phyloP scores from a whole-genome alignment of 2,888 invertebrate genomes.

The Esperia sulphurella region DNA sequence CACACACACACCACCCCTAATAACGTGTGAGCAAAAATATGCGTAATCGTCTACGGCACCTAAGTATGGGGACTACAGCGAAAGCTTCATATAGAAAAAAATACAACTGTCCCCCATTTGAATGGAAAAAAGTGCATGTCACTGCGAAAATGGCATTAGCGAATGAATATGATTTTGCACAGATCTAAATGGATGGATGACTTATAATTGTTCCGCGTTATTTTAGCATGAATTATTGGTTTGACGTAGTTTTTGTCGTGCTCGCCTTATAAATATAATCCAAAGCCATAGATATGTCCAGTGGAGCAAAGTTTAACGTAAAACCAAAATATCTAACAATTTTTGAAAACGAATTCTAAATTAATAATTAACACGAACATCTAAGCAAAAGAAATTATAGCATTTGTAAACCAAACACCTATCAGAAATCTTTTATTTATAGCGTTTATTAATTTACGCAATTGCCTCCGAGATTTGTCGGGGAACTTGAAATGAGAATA shows the following conservation, averaged over 20 bases:
- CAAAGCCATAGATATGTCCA: neutral
- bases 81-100: constrained; percentile 64
- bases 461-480: constrained; percentile 38
- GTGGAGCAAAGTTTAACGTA: neutral
- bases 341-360: neutral
- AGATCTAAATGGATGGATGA: constrained; percentile 72
- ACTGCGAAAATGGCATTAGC: constrained; percentile 73
- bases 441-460: constrained; percentile 25
- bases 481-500: constrained; percentile 28
- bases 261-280: neutral
- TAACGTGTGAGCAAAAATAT: constrained; percentile 75
- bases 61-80: constrained; percentile 31
- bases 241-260: constrained; percentile 59
- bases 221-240: constrained; percentile 78
- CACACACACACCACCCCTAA: constrained; percentile 76
- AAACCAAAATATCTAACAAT: neutral
- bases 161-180: constrained; percentile 74
- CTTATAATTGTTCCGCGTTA: constrained; percentile 75
- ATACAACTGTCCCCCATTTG: constrained; percentile 71
- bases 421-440: constrained; percentile 16
- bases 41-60: constrained; percentile 61
- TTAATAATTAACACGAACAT: too few relatives aligned
- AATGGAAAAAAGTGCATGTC: constrained; percentile 78
- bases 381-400: too few relatives aligned
- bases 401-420: neutral